phyloP scores from a whole-genome alignment of 2,888 invertebrate genomes.

The Sphaerophoria taeniata region DNA sequence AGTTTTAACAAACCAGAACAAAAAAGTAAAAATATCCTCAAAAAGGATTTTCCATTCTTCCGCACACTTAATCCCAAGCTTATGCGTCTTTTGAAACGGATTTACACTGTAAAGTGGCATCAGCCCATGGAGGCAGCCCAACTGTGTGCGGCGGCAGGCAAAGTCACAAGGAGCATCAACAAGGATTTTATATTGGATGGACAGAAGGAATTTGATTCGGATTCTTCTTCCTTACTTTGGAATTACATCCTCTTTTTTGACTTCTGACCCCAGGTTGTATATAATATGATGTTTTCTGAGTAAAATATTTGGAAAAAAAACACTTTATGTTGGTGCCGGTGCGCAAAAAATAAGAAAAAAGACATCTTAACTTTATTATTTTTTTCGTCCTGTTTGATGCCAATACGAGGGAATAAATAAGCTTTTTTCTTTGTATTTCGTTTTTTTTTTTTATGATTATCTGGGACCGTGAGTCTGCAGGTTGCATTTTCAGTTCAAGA shows the following conservation, averaged over 20 bases:
- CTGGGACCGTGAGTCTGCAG: conserved; percentile 46
- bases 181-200: conserved; percentile 72
- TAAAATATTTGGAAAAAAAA: conserved; percentile 36
- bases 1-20: neutral
- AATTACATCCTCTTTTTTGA: conserved; percentile 36
- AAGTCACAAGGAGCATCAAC: conserved; percentile 33
- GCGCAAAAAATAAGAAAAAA: conserved; percentile 31
- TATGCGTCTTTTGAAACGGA: conserved; percentile 74
- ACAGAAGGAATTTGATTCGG: conserved; percentile 73
- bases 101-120: conserved; percentile 72
- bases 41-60: conserved; percentile 73
- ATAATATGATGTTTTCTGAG: conserved; percentile 6
- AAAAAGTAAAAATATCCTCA: conserved; percentile 29
- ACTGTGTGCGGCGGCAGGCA: neutral
- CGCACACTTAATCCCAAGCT: conserved; percentile 72
- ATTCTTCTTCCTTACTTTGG: conserved; percentile 38
- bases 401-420: conserved; percentile 34
- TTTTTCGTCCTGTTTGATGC: conserved; percentile 55
- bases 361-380: conserved; percentile 67
- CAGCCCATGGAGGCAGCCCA: conserved; percentile 33
- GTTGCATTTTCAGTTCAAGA: conserved; percentile 62
- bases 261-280: conserved; percentile 66
- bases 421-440: conserved; percentile 41
- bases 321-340: conserved; percentile 41
- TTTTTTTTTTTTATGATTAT: conserved; percentile 50